Conservation (phyloP, 2,113 vertebrate genomes). For the Passer montanus region DNA sequence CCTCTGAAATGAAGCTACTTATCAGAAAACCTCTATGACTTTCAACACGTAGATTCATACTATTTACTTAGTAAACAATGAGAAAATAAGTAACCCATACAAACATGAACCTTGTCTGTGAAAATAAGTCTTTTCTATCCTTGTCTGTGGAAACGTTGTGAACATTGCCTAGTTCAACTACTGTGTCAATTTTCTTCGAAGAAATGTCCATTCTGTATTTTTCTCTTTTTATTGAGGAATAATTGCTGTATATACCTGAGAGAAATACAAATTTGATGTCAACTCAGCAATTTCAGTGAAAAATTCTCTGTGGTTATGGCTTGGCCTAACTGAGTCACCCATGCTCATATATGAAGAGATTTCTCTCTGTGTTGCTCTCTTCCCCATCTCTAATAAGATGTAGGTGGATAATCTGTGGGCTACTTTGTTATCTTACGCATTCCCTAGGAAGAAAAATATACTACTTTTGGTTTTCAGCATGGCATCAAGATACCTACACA, state of each 20-base stretch:
- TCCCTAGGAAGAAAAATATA: background rate
- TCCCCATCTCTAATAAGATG: background rate
- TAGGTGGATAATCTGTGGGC: background rate
- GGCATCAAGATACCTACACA: background rate
- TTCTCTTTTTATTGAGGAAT: background rate
- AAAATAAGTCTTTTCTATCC: conserved; percentile 41
- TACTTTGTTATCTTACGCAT: background rate
- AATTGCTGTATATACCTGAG: background rate
- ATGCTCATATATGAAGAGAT: background rate
- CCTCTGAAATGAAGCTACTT: conserved; percentile 29
- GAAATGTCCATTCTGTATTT: background rate
- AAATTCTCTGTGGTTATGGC: background rate
- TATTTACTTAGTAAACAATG: conserved; percentile 79
- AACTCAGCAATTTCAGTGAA: background rate
- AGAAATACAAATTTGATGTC: background rate
- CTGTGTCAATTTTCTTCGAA: background rate
- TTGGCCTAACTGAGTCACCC: background rate
- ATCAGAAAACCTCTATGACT: conserved; percentile 51
- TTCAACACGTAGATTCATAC: conserved; percentile 68
- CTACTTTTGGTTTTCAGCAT: background rate
- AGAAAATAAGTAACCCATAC: conserved; percentile 80
- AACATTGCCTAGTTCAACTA: background rate
- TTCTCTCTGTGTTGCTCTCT: background rate
- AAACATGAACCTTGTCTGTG: conserved; percentile 79
- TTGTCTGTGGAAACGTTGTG: conserved; percentile 16